Conservation (phyloP, 2,888 invertebrate genomes). For the Torymus tubicola region DNA sequence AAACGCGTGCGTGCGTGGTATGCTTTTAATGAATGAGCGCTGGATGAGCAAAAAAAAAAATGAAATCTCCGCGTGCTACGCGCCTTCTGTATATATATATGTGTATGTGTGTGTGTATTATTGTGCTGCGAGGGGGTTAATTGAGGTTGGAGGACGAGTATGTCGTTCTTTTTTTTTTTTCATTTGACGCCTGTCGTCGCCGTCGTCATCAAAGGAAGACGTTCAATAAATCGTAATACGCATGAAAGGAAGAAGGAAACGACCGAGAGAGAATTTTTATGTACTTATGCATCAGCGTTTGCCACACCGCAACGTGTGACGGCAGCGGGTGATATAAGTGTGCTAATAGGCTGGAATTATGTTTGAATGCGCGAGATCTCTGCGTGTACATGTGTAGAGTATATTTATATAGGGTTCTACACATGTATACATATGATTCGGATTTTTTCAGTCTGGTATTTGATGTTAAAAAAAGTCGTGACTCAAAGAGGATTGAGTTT, state of each 20-base stretch:
- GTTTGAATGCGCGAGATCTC: too few species aligned
- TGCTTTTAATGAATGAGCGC: background rate
- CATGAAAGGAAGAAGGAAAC: background rate
- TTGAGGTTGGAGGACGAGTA: too few species aligned
- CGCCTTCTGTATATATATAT: too few species aligned
- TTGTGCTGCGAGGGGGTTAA: too few species aligned
- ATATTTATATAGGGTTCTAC: background rate
- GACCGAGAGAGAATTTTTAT: background rate
- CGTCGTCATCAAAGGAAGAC: background rate
- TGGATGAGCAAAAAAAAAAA: background rate
- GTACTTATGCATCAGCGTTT: too few species aligned
- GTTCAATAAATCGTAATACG: background rate
- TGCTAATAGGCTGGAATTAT: too few species aligned
- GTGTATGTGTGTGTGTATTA: too few species aligned
- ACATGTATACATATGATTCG: background rate
- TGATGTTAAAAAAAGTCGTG: background rate
- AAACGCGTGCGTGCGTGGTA: slow-evolving; percentile 18
- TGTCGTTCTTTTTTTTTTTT: too few species aligned
- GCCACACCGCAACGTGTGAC: too few species aligned
- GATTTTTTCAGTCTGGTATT: background rate
- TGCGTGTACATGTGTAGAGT: too few species aligned
- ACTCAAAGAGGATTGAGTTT: slow-evolving; percentile 27
- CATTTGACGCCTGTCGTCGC: too few species aligned
- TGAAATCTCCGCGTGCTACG: background rate
- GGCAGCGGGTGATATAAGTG: too few species aligned